These are phyloP conservation scores for Leiothrix lutea DNA, from an alignment of 2,113 vertebrate genomes.

Conservation along the genomic window DNA sequence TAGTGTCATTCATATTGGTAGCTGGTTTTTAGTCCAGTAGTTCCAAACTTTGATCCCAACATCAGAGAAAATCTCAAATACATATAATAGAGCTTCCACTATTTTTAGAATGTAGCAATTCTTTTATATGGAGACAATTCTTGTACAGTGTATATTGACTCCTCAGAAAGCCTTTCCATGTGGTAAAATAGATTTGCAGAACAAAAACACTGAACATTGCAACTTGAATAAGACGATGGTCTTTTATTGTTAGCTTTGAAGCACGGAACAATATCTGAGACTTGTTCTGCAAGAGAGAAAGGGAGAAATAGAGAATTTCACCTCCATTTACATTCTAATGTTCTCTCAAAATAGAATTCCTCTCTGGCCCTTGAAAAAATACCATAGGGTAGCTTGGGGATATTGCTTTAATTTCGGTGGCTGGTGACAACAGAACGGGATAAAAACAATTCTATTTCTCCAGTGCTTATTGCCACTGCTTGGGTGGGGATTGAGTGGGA, in stretches of 20 bases:
- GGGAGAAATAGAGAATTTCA: constrained; percentile 18
- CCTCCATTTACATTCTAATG: constrained; percentile 63
- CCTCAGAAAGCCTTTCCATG: constrained; percentile 42
- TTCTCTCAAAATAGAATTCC: constrained; percentile 56
- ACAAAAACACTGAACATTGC: constrained; percentile 36
- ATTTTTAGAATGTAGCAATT: constrained; percentile 15
- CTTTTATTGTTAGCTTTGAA: constrained; percentile 55
- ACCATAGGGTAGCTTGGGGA: background rate
- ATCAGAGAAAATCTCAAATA: background rate
- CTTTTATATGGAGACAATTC: constrained; percentile 15
- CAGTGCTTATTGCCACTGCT: background rate
- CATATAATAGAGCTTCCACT: background rate
- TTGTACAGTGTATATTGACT: constrained; percentile 36
- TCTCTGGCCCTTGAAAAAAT: background rate
- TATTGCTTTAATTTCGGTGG: constrained; percentile 49
- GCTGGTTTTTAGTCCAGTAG: background rate
- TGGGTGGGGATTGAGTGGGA: background rate
- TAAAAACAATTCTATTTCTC: background rate
- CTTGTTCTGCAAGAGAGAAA: constrained; percentile 37
- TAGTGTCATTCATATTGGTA: background rate
- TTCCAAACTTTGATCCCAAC: constrained; percentile 9
- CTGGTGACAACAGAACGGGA: background rate
- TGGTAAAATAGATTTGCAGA: constrained; percentile 58
- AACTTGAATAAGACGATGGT: constrained; percentile 27
- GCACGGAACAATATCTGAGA: constrained; percentile 19